phyloP scores from a whole-genome alignment of 2,113 vertebrate species.

The Trematomus loennbergii region DNA sequence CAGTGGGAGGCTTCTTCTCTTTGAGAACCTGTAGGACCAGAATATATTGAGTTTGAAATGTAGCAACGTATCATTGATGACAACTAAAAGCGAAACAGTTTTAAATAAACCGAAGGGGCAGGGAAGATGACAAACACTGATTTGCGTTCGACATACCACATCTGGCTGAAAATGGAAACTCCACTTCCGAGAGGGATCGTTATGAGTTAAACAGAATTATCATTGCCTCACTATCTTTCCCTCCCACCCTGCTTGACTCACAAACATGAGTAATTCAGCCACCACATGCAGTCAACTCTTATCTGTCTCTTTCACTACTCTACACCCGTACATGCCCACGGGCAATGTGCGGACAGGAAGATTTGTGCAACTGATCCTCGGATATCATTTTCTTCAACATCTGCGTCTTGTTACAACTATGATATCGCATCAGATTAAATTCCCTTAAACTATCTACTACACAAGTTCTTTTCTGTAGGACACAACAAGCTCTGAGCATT shows the following conservation, averaged over 20 bases:
- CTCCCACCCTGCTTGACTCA: conserved; percentile 70
- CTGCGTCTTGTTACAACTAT: background rate
- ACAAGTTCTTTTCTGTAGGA: background rate
- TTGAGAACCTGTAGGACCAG: conserved; percentile 75
- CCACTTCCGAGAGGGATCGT: conserved; percentile 9
- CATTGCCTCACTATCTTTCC: conserved; percentile 52
- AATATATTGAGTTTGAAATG: conserved; percentile 18
- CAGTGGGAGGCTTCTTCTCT: conserved; percentile 79
- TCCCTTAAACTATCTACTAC: background rate
- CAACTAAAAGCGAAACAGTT: background rate
- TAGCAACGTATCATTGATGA: background rate
- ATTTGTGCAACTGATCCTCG: background rate
- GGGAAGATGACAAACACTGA: background rate
- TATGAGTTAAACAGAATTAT: conserved; percentile 70
- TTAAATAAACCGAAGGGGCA: background rate
- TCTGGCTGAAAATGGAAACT: conserved; percentile 46
- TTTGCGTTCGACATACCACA: conserved; percentile 29
- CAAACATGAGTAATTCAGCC: conserved; percentile 74
- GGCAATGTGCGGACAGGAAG: background rate
- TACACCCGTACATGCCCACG: conserved; percentile 12
- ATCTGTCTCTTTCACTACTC: conserved; percentile 29
- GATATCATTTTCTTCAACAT: background rate
- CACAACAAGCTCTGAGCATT: background rate
- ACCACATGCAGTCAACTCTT: conserved; percentile 46
- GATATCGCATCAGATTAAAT: background rate